Evolutionary conservation across 1,140 invertebrate genomes (phyloP), one percentile per base, ranked within the genome.

Genomic region (Drosophila sp.): DNA sequence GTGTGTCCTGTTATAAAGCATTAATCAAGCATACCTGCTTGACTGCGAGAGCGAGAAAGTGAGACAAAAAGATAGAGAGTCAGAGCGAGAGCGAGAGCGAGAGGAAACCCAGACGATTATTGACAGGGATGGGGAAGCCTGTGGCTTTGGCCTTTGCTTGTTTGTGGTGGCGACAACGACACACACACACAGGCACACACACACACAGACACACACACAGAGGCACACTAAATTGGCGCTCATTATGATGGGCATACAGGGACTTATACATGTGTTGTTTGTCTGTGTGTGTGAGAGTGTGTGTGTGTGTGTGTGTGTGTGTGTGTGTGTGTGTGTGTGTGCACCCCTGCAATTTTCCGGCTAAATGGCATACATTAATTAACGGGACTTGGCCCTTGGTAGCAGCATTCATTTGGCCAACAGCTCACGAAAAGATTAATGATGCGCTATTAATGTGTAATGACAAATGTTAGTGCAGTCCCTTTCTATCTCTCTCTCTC

Each of bases 331-430:
- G 53, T 61, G 80, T 21, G 50, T 67, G 41, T 62, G 56, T 72
- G 51, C 72, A 67, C 83, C 72, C 76, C 81, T 83, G 83, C 83
- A 89, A 89, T 89, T 89, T 89, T 89, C 83, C 83, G 78, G 84
- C 83, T 89, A 89, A 89, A 89, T 89, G 83, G 84, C 83, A 82
- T 89, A 89, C 83, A 89, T 89, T 89, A 89, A 89, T 89, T 89
- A 89, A 89, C 83, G 83, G 73, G 69, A 78, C 79, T 75, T 72
- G 70, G 75, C 56, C 59, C 71, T 77, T 66, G 80, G 72, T 71
- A 72, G 61, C 74, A 77, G 79, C 63, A 63, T 75, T 58, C 78
- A 80, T 66, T 72, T 70, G 51, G 65, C 74, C 48, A 76, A 43
- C 72, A 61, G 78, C 82, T 76, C 78, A 78, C 70, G 66, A 82